These are phyloP conservation scores for Drosophila orosa DNA, from an alignment of 1,140 invertebrate species.

Conservation along the genomic window DNA sequence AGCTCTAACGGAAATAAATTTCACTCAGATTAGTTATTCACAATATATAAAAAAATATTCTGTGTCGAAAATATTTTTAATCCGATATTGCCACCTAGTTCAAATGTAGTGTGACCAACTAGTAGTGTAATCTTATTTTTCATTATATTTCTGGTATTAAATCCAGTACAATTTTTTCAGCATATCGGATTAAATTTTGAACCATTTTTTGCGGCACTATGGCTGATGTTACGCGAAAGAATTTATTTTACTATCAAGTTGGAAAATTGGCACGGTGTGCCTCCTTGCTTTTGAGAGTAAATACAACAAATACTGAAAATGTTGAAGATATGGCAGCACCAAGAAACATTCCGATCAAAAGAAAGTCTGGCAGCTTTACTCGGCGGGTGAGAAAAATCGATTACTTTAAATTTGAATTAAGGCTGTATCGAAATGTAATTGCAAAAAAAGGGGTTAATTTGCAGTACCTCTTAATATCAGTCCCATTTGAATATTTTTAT, in stretches of 20 bases:
- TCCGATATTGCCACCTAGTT: constrained; percentile 14
- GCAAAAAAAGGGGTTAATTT: neutral
- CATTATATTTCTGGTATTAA: neutral
- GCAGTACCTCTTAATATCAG: neutral
- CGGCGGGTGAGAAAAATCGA: neutral
- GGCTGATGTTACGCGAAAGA: too few species aligned
- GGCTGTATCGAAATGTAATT: too few species aligned
- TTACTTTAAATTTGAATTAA: neutral
- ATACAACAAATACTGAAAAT: neutral
- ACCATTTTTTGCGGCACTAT: neutral
- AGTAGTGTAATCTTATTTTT: too few species aligned
- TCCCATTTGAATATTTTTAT: neutral
- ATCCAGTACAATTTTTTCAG: neutral
- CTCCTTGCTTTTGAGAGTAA: neutral
- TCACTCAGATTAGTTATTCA: constrained; percentile 10
- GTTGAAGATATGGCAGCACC: neutral
- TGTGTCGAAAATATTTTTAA: constrained; percentile 13
- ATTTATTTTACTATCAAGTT: too few species aligned
- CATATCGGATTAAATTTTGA: neutral
- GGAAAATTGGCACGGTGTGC: too few species aligned
- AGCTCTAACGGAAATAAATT: neutral
- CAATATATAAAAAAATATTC: constrained; percentile 2
- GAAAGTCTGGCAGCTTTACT: neutral
- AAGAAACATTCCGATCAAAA: neutral
- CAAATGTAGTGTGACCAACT: neutral